Base-by-base conservation (phyloP, 1,140 invertebrate species). In the Atta texana region DNA sequence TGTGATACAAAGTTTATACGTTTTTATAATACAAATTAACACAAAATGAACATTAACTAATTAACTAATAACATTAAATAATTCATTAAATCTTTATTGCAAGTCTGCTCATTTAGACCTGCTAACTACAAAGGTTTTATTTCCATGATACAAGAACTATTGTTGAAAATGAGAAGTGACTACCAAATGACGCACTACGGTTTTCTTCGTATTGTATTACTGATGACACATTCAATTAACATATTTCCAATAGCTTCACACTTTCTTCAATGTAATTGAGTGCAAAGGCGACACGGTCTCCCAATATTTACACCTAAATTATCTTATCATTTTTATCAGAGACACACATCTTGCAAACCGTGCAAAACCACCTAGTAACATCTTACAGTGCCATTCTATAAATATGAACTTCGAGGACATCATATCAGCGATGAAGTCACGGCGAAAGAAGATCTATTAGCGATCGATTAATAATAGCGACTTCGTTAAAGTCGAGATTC, bases 221-320 rank as follows among this genome's bases (percentile, higher is more conserved):
- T 16, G n/a, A 80, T 80, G 63, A 39, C 31, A 34, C 28, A 69
- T 68, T 14, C 31, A 68, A 81, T 81, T 55, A 81, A 57, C 64
- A 81, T 28, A 24, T 55, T 55, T 28, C 1, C 49, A 71, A 44
- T n/a, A 39, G 21, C 5, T 71, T 14, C 10, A 16, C 10, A 18
- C 10, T 8, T 80, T 55, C 69, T 59, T 14, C 39, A 59, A 14
- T 14, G 4, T 8, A 18, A 57, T 12, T n/a, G 18, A 39, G n/a
- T 3, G 21, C n/a, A 28, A 28, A 61, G 10, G 3, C 3, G 8
- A 21, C 21, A 0, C 24, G 21, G 18, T 24, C 7, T 12, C 0
- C 34, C 12, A 51, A 76, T 64, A 64, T 77, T 77, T 64, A 64
- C 14, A 64, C 39, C 0, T 44, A 44, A 31, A 78, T 78, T 78